phyloP scores from a whole-genome alignment of 1,140 invertebrate species.

The Himalopsyche phryganea region DNA sequence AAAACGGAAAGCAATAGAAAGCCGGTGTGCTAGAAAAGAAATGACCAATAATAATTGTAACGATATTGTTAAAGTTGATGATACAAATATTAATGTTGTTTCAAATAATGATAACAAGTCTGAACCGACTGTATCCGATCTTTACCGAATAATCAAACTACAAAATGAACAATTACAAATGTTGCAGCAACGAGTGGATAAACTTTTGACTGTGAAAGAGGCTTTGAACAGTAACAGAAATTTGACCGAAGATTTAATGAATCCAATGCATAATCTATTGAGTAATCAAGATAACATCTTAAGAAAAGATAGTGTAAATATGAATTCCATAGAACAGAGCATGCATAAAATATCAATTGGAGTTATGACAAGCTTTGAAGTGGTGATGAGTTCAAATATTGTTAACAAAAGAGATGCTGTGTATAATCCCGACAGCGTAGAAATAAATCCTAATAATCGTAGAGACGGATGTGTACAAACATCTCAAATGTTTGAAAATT shows the following conservation, averaged over 20 bases:
- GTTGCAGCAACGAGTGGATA: conserved; percentile 54
- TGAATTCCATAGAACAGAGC: conserved; percentile 42
- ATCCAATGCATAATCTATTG: conserved; percentile 2
- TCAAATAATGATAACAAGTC: not conserved
- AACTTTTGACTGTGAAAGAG: conserved; percentile 40
- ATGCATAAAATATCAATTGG: conserved; percentile 64
- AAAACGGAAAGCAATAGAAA: conserved; percentile 18
- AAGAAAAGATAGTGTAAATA: conserved; percentile 42
- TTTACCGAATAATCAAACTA: conserved; percentile 56
- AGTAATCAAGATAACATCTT: not conserved
- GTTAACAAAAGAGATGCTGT: conserved; percentile 41
- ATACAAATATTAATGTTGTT: not conserved
- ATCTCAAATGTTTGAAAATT: not conserved
- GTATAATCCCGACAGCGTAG: not conserved
- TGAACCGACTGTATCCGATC: conserved; percentile 52
- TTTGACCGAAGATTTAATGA: conserved; percentile 26
- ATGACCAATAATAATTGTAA: conserved; percentile 2
- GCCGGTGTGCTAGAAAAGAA: not conserved
- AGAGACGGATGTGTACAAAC: conserved; percentile 17
- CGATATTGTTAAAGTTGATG: not conserved
- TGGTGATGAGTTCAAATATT: conserved; percentile 54
- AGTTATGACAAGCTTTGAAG: conserved; percentile 69
- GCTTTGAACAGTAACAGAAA: conserved; percentile 19
- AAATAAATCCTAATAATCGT: not conserved
- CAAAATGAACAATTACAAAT: conserved; percentile 56